Percentiles rank a stretch among this genome's conserved stretches.
Evolutionary conservation across 1,140 invertebrate genomes (phyloP).

Genomic region (Melitaea cinxia): DNA sequence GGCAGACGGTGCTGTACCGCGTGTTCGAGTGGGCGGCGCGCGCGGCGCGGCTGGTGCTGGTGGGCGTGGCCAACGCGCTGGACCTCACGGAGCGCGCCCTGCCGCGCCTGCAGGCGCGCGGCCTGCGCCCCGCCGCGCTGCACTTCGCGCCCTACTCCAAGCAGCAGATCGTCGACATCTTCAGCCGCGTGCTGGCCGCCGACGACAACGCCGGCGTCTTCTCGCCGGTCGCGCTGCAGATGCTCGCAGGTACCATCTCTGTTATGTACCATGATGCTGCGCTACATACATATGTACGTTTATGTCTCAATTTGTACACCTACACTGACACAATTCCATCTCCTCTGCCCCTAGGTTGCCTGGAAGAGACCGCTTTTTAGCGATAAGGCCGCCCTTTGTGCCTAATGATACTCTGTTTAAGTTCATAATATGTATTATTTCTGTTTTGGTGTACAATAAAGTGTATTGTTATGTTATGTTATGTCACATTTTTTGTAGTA

Average conservation of each 20-base stretch:
- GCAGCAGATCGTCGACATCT: slow-evolving; percentile 93
- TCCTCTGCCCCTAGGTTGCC: no score
- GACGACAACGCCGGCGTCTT: slow-evolving; percentile 88
- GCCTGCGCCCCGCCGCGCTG: slow-evolving; percentile 88
- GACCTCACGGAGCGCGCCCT: slow-evolving; percentile 96
- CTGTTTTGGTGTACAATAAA: no score
- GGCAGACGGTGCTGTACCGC: slow-evolving; percentile 94
- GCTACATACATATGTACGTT: no score
- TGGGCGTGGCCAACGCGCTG: slow-evolving; percentile 98
- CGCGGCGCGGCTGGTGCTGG: slow-evolving; percentile 87
- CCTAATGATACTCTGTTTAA: no score
- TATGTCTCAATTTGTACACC: no score
- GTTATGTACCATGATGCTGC: background rate
- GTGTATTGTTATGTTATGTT: no score
- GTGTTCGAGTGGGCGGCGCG: slow-evolving; percentile 96
- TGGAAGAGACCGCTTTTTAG: no score
- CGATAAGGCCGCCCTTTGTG: no score
- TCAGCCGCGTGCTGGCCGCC: slow-evolving; percentile 88
- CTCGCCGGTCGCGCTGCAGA: slow-evolving; percentile 90
- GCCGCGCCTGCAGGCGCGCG: slow-evolving; percentile 90
- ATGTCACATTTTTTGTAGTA: no score
- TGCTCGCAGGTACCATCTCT: slow-evolving; percentile 86
- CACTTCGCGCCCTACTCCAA: slow-evolving; percentile 97
- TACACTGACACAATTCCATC: no score
- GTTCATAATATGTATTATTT: no score